phyloP scores from a whole-genome alignment of 37 sponge, comb jelly and placozoan species.

The Axinella damicornis region DNA sequence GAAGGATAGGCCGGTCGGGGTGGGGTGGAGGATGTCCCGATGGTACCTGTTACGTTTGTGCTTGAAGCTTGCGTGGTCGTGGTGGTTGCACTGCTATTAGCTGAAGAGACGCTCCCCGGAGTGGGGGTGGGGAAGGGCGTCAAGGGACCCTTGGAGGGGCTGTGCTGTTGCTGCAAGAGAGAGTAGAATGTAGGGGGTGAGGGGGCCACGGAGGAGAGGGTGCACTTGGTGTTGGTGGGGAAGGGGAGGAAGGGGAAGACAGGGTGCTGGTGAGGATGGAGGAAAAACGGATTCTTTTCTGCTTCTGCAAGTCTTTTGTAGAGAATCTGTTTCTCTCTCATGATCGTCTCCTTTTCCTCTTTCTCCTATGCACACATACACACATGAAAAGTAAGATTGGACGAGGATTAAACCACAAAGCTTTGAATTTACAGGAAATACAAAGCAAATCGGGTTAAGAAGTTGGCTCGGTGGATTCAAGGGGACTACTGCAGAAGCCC shows the following conservation, averaged over 20 bases:
- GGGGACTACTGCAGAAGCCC: too few relatives aligned
- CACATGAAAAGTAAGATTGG: too few relatives aligned
- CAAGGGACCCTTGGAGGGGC: not conserved
- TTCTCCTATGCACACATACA: slow-evolving; percentile 15
- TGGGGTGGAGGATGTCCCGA: slow-evolving; percentile 40
- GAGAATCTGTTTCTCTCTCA: slow-evolving; percentile 60
- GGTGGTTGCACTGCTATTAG: not conserved
- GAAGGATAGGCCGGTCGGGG: slow-evolving; percentile 23
- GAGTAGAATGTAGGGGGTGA: slow-evolving; percentile 31
- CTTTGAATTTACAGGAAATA: too few relatives aligned
- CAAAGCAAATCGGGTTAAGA: too few relatives aligned
- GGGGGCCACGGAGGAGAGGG: too few relatives aligned
- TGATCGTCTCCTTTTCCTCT: slow-evolving; percentile 31
- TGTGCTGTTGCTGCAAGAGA: slow-evolving; percentile 34
- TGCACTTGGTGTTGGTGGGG: not conserved
- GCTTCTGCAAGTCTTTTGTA: slow-evolving; percentile 56
- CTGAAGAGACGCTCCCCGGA: not conserved
- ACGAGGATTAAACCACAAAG: too few relatives aligned
- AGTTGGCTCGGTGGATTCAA: too few relatives aligned
- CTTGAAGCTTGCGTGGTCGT: not conserved
- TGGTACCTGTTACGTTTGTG: not conserved
- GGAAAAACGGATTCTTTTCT: slow-evolving; percentile 37
- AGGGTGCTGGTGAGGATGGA: slow-evolving; percentile 31
- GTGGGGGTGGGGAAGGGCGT: slow-evolving; percentile 2
- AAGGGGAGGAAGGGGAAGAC: slow-evolving; percentile 43